These are phyloP conservation scores for Gibbula magus DNA, from an alignment of 2,888 invertebrate species.

Conservation along the genomic window DNA sequence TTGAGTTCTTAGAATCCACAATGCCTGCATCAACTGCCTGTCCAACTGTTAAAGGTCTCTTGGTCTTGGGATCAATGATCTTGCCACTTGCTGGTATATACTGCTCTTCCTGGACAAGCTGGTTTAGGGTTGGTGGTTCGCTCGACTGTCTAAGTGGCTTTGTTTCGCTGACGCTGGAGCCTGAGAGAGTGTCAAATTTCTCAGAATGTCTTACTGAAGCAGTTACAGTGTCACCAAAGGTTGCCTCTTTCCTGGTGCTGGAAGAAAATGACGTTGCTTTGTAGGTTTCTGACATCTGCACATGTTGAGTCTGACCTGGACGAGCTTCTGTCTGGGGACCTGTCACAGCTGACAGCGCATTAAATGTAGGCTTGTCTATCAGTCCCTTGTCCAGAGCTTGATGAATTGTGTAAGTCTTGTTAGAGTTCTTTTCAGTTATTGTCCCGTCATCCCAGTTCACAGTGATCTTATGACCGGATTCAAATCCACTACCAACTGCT, in stretches of 20 bases:
- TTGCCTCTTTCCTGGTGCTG: not conserved
- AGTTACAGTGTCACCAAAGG: not conserved
- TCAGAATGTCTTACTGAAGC: not conserved
- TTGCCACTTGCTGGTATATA: constrained; percentile 41
- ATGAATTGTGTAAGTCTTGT: constrained; percentile 86
- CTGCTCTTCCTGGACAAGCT: constrained; percentile 38
- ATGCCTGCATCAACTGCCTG: constrained; percentile 77
- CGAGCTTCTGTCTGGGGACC: constrained; percentile 9
- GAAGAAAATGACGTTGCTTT: not conserved
- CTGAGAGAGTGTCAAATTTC: not conserved
- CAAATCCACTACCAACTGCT: constrained; percentile 50
- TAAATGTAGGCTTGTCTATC: constrained; percentile 60
- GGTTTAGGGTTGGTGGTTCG: constrained; percentile 38
- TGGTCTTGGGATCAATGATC: constrained; percentile 56
- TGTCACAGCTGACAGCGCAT: constrained; percentile 47
- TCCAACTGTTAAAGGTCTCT: constrained; percentile 76
- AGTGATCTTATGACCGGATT: constrained; percentile 51
- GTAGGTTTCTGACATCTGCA: not conserved
- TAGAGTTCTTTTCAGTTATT: constrained; percentile 78
- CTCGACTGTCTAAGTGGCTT: not conserved
- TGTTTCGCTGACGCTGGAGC: not conserved
- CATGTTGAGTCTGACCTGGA: not conserved
- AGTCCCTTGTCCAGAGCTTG: constrained; percentile 80
- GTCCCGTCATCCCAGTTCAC: constrained; percentile 85
- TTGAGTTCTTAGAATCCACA: constrained; percentile 58